Evolutionary conservation across 2,113 vertebrate species (phyloP), one percentile per base, ranked within the genome.

Genomic region (Ploceus nigricollis): DNA sequence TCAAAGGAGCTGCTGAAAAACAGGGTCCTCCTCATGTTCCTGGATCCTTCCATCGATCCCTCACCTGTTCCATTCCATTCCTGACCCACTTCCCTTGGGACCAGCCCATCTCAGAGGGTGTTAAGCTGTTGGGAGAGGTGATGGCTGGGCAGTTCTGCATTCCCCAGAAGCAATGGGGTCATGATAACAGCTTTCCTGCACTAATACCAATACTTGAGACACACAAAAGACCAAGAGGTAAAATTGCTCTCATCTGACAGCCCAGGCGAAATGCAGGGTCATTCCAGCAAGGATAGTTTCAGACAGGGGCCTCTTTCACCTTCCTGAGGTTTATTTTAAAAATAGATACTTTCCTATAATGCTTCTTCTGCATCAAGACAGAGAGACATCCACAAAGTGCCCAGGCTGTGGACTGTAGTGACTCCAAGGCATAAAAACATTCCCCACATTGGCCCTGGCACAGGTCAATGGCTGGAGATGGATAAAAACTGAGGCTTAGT

Each of bases 311-410:
- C 35, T 61, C 60, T 69, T 30, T 61, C 83, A 77, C 60, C 81
- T 56, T 72, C 53, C 28, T 11, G 4, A 82, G 50, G 57, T 48
- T 96, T 88, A 44, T 64, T 96, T 85, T 68, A 15, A 87, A 64
- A 81, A 87, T 5, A 70, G 37, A 48, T 60, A 8, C 56, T 80
- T 92, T 40, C 37, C 48, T 69, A 4, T 58, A 44, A 35, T 24
- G 51, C 6, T 71, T 0, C 39, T 77, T 70, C 73, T 88, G 89
- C 68, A 81, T 25, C 53, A 39, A 51, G 61, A 53, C 10, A 63
- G 39, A 61, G 60, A 63, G 2, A 35, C 19, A 58, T 20, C 25
- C 18, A 28, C 50, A 40, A 87, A 58, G 27, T 3, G 30, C 11
- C 20, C 30, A 8, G 1, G 15, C 60, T 77, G 72, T 6, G 6